Evolutionary conservation across 2,113 vertebrate genomes (phyloP).

Genomic region (Stomatorhinus ivindoensis): DNA sequence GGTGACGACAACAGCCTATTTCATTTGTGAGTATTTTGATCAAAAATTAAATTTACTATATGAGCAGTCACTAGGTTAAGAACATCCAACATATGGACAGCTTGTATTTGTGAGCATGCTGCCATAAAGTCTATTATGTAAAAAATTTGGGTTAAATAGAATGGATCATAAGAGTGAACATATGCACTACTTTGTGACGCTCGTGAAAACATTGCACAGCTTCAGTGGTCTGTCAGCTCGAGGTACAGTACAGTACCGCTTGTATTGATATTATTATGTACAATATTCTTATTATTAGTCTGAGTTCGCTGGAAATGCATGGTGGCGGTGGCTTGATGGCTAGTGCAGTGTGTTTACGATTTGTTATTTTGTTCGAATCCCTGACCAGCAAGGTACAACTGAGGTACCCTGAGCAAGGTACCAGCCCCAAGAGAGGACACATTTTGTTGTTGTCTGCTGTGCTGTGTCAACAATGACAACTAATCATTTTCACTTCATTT

Average conservation of each 20-base stretch:
- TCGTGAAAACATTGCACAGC: neutral
- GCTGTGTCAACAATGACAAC: too few species aligned
- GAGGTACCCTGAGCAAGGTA: too few species aligned
- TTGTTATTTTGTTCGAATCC: too few species aligned
- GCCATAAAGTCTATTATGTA: neutral
- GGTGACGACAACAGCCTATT: neutral
- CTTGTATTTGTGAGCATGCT: neutral
- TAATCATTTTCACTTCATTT: too few species aligned
- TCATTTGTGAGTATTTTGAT: neutral
- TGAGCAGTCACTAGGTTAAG: neutral
- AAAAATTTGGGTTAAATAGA: neutral
- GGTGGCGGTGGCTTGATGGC: too few species aligned
- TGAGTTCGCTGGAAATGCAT: neutral
- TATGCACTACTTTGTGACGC: neutral
- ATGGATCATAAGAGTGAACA: neutral
- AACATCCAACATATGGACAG: neutral
- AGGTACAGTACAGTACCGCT: neutral
- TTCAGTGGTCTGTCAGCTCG: neutral
- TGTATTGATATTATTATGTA: neutral
- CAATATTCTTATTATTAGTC: neutral
- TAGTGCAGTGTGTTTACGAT: too few species aligned
- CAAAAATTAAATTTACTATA: neutral
- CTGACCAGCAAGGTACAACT: too few species aligned
- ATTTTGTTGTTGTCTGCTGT: too few species aligned
- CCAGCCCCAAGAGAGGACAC: too few species aligned